Conservation (phyloP, 2,888 invertebrate genomes). For the Apamea sordens region DNA sequence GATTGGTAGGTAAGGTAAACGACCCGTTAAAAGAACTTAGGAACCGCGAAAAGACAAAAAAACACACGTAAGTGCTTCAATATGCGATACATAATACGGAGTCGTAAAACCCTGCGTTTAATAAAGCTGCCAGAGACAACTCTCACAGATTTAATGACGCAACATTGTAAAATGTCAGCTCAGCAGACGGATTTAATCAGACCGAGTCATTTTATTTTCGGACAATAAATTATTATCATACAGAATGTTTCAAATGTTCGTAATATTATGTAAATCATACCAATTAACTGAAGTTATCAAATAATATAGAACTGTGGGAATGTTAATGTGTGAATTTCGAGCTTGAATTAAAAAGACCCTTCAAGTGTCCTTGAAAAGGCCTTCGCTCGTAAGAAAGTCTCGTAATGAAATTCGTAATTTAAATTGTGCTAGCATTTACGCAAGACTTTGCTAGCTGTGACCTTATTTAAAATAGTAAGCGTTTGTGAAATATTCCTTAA, state of each 20-base stretch:
- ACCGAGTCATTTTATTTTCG: slow-evolving; percentile 8
- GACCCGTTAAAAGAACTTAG: no score
- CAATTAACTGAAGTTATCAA: slow-evolving; percentile 32
- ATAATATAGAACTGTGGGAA: slow-evolving; percentile 14
- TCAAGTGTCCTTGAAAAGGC: slow-evolving; percentile 37
- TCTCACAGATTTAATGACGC: slow-evolving; percentile 30
- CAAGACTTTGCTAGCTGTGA: slow-evolving; percentile 23
- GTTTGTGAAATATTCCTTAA: background rate
- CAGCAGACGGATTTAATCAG: slow-evolving; percentile 19
- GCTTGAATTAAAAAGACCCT: slow-evolving; percentile 37
- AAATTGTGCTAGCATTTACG: slow-evolving; percentile 19
- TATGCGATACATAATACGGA: background rate
- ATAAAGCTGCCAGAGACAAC: slow-evolving; percentile 26
- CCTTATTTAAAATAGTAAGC: slow-evolving; percentile 2
- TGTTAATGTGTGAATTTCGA: slow-evolving; percentile 12
- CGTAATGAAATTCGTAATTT: slow-evolving; percentile 46
- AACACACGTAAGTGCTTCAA: slow-evolving; percentile 5
- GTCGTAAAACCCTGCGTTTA: slow-evolving; percentile 22
- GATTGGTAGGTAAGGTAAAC: no score
- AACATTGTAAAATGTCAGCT: slow-evolving; percentile 48
- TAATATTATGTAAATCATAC: slow-evolving; percentile 33
- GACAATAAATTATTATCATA: slow-evolving; percentile 12
- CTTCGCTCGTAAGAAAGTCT: slow-evolving; percentile 34
- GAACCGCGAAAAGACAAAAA: slow-evolving; percentile 1
- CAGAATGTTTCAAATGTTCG: slow-evolving; percentile 20